Percentiles rank a stretch among this genome's conserved stretches.
Conservation (phyloP, 2,113 vertebrate genomes). For the Onychostruthus taczanowskii region DNA sequence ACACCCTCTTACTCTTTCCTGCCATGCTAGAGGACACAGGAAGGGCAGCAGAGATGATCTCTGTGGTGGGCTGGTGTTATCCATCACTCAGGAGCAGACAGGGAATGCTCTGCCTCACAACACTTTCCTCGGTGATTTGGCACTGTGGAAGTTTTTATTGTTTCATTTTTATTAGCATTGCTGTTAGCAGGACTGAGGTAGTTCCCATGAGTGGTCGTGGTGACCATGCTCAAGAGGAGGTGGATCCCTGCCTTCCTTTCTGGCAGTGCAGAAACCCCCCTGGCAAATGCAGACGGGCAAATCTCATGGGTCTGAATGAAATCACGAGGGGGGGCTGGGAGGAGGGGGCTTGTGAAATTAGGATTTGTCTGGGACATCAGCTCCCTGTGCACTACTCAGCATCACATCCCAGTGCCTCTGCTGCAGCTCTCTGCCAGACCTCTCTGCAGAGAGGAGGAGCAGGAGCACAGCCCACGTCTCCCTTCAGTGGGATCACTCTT, state of each 20-base stretch:
- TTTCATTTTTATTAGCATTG: constrained; percentile 3
- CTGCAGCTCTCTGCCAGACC: neutral
- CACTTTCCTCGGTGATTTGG: neutral
- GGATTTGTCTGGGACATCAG: neutral
- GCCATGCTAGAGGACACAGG: constrained; percentile 2
- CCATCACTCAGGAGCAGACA: constrained; percentile 4
- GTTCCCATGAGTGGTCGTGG: neutral
- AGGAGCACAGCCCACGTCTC: neutral
- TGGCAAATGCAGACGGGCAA: neutral
- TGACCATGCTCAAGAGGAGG: neutral
- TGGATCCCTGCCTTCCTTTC: neutral
- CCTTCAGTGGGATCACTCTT: neutral
- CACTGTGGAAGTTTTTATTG: neutral
- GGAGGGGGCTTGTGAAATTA: neutral
- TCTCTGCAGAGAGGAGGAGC: neutral
- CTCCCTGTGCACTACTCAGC: neutral
- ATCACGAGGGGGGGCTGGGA: neutral
- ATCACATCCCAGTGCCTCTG: neutral
- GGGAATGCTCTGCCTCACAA: neutral
- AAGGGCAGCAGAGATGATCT: constrained; percentile 20
- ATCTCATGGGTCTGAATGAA: neutral
- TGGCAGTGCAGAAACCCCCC: neutral
- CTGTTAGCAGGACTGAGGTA: neutral
- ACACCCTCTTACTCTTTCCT: neutral
- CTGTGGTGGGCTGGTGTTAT: neutral